phyloP scores from a whole-genome alignment of 2,888 invertebrate genomes.

The Nymphalis urticae region DNA sequence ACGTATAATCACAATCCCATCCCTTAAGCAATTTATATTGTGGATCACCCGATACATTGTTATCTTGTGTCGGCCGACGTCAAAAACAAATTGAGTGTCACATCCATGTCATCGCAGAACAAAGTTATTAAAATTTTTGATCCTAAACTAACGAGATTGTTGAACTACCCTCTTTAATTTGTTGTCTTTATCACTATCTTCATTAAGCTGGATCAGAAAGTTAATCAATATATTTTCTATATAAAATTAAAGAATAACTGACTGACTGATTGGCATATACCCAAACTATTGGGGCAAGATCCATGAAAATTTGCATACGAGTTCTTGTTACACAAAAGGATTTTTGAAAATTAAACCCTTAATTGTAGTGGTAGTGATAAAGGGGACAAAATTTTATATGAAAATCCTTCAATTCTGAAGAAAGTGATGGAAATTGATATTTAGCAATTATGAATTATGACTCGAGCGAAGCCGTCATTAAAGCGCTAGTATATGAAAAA shows the following conservation, averaged over 20 bases:
- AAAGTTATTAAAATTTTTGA: conserved; percentile 59
- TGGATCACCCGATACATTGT: conserved; percentile 44
- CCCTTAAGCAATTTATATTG: conserved; percentile 37
- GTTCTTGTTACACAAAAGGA: too few relatives aligned
- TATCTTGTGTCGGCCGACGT: conserved; percentile 40
- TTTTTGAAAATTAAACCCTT: too few relatives aligned
- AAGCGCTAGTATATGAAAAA: too few relatives aligned
- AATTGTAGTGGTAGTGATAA: too few relatives aligned
- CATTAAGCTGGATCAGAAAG: neutral
- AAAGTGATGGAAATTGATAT: too few relatives aligned
- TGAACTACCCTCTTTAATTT: conserved; percentile 22
- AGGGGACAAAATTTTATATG: too few relatives aligned
- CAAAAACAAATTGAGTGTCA: conserved; percentile 68
- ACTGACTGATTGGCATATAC: too few relatives aligned
- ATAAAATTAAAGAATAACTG: neutral
- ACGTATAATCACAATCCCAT: conserved; percentile 39
- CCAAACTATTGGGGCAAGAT: too few relatives aligned
- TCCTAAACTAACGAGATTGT: conserved; percentile 38
- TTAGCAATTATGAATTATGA: too few relatives aligned
- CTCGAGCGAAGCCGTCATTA: too few relatives aligned
- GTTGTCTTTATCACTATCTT: conserved; percentile 1
- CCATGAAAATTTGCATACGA: too few relatives aligned
- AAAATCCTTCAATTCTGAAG: too few relatives aligned
- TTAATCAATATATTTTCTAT: neutral
- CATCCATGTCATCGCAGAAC: conserved; percentile 46